Conservation (phyloP, 1,140 invertebrate species). For the Trypoxylus dichotomus region DNA sequence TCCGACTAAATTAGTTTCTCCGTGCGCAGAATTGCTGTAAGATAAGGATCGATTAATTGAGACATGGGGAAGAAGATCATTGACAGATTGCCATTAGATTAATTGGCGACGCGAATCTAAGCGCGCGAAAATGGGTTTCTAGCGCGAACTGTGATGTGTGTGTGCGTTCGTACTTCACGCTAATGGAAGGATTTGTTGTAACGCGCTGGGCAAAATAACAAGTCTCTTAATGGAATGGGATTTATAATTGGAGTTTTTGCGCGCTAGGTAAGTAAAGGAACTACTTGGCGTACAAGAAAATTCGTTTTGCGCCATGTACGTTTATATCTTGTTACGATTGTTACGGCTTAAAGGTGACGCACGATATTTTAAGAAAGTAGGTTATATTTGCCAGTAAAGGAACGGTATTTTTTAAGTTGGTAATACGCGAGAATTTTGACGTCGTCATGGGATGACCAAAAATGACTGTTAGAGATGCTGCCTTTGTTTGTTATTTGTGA, state of each 20-base stretch:
- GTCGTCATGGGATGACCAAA: background rate
- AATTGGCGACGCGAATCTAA: background rate
- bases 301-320: background rate
- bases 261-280: constrained; percentile 5
- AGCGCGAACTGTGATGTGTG: background rate
- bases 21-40: background rate
- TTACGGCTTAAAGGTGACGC: background rate
- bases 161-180: background rate
- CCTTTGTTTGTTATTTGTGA: background rate
- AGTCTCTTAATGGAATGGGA: constrained; percentile 4
- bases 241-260: constrained; percentile 2
- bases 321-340: background rate
- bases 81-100: background rate
- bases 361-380: constrained; percentile 19
- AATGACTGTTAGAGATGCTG: background rate
- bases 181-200: constrained; percentile 9
- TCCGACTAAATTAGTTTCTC: background rate
- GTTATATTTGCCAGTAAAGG: constrained; percentile 14
- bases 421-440: background rate
- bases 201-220: background rate
- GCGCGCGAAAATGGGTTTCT: background rate
- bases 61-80: background rate
- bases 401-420: constrained; percentile 15
- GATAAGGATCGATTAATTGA: background rate
- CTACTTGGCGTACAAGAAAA: background rate